Percentiles rank a stretch among this genome's conserved stretches.
Conservation (phyloP, 2,797 vertebrate species). For the Lepus oiostolus region DNA sequence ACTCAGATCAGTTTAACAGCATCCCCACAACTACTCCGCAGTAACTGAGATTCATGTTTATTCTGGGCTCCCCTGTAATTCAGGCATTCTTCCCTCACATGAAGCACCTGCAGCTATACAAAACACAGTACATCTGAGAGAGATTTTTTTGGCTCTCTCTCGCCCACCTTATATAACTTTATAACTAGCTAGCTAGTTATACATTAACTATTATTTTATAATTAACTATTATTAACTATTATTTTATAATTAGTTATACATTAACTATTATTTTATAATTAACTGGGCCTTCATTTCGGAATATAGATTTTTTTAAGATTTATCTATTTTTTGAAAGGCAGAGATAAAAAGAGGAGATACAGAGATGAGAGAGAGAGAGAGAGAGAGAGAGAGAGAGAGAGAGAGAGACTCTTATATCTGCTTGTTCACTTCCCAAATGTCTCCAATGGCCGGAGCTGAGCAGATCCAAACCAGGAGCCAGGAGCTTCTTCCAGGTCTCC, state of each 20-base stretch:
- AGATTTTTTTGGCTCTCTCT: neutral
- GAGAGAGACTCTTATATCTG: too few species aligned
- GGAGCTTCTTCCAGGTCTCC: too few species aligned
- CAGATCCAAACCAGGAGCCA: too few species aligned
- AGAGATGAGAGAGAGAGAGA: too few species aligned
- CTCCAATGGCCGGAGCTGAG: too few species aligned
- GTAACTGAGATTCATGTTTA: neutral
- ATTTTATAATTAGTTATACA: neutral
- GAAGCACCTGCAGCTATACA: neutral
- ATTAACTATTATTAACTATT: neutral
- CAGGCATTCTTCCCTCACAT: neutral
- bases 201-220: conserved; percentile 11
- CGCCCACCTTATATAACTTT: too few species aligned
- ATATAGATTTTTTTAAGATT: neutral
- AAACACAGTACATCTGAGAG: neutral
- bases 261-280: neutral
- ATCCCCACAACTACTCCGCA: neutral
- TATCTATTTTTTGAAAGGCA: too few species aligned
- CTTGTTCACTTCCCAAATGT: too few species aligned
- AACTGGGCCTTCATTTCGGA: neutral
- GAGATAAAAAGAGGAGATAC: too few species aligned
- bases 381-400: too few species aligned
- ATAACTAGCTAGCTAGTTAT: neutral
- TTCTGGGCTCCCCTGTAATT: neutral
- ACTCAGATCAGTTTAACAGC: neutral